phyloP scores from a whole-genome alignment of 2,888 invertebrate species.

The Stratiomys singularior region DNA sequence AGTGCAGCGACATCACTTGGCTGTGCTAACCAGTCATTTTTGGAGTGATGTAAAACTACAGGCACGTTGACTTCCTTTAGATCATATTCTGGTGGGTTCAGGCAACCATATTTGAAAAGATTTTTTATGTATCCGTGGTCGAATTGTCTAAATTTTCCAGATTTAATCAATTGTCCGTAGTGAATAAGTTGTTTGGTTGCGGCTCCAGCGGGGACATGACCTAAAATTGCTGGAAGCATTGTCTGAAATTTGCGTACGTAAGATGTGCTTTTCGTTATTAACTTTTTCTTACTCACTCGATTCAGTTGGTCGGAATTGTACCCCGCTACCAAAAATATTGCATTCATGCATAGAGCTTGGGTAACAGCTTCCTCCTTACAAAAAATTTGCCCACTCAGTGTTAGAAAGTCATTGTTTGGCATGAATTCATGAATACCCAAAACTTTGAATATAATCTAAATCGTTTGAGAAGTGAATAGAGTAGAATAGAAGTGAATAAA shows the following conservation, averaged over 20 bases:
- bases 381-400: constrained; percentile 64
- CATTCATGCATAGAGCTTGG: constrained; percentile 49
- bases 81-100: constrained; percentile 61
- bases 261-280: not conserved
- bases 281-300: too few relatives aligned
- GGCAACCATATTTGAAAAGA: constrained; percentile 62
- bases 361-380: constrained; percentile 60
- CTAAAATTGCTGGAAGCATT: constrained; percentile 69
- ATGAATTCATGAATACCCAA: constrained; percentile 68
- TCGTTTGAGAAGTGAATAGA: too few relatives aligned
- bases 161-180: constrained; percentile 67
- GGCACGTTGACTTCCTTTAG: constrained; percentile 61
- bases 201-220: constrained; percentile 69
- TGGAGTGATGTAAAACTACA: constrained; percentile 66
- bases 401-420: constrained; percentile 67
- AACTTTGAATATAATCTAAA: constrained; percentile 44
- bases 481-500: not conserved
- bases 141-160: constrained; percentile 56
- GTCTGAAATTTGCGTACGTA: constrained; percentile 57
- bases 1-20: constrained; percentile 67
- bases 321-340: constrained; percentile 56
- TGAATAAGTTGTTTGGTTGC: constrained; percentile 69
- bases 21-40: constrained; percentile 71
- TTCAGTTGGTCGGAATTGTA: constrained; percentile 62
- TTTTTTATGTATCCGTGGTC: constrained; percentile 60